phyloP scores from a whole-genome alignment of 2,888 invertebrate genomes.

The Amiota mariae region DNA sequence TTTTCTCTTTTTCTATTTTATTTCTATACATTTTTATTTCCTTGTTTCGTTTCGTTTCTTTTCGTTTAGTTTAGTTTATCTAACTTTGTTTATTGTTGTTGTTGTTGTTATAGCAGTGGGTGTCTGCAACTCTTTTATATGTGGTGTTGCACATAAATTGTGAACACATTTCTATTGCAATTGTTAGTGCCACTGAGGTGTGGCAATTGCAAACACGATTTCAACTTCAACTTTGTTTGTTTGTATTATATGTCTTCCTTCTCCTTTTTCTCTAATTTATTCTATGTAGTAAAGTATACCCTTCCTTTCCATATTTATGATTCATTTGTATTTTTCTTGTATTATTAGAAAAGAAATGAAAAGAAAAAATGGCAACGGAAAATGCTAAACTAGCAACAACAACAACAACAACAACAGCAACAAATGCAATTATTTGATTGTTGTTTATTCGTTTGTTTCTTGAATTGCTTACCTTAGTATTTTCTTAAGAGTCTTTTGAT shows the following conservation, averaged over 20 bases:
- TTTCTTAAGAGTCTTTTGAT: slow-evolving; percentile 4
- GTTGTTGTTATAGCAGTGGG: slow-evolving; percentile 49
- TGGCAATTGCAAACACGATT: slow-evolving; percentile 57
- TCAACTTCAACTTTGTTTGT: background rate
- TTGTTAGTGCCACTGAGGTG: slow-evolving; percentile 46
- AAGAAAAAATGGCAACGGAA: slow-evolving; percentile 45
- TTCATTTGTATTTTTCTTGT: slow-evolving; percentile 61
- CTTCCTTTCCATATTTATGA: slow-evolving; percentile 47
- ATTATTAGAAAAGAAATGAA: slow-evolving; percentile 49
- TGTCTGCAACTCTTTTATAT: slow-evolving; percentile 53
- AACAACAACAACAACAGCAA: too few relatives aligned
- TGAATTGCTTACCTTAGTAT: background rate
- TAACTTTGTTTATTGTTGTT: slow-evolving; percentile 10
- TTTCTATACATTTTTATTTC: slow-evolving; percentile 10
- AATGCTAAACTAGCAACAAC: background rate
- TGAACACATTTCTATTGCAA: background rate
- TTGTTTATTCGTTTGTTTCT: slow-evolving; percentile 40
- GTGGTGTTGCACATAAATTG: slow-evolving; percentile 60
- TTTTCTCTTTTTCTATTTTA: slow-evolving; percentile 13
- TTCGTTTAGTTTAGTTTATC: slow-evolving; percentile 3
- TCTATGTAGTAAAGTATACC: too few relatives aligned
- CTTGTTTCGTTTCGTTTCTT: slow-evolving; percentile 22
- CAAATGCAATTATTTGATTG: too few relatives aligned
- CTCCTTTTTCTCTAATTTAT: background rate
- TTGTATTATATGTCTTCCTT: too few relatives aligned